phyloP scores from a whole-genome alignment of 2,888 invertebrate genomes.

The Augochlorella aurata region DNA sequence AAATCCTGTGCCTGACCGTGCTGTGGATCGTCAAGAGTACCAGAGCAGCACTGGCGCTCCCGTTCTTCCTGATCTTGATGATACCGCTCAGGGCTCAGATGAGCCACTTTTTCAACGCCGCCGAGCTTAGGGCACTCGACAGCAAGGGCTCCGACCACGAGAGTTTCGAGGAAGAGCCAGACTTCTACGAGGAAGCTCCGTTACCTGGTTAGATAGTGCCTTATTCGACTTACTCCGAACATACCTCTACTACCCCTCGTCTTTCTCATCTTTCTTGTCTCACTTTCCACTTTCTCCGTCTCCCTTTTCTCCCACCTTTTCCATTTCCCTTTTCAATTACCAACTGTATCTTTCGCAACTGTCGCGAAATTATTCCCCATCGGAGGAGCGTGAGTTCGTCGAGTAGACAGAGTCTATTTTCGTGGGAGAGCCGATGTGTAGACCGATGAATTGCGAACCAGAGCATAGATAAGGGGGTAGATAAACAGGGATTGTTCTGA shows the following conservation, averaged over 20 bases:
- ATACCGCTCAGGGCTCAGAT: conserved; percentile 92
- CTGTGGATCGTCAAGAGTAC: conserved; percentile 96
- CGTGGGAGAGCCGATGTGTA: conserved; percentile 48
- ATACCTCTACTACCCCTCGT: conserved; percentile 26
- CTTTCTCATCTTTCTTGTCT: not conserved
- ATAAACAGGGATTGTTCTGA: conserved; percentile 1
- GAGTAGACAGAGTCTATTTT: conserved; percentile 50
- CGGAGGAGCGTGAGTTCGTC: conserved; percentile 18
- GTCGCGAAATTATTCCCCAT: conserved; percentile 17
- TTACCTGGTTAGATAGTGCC: conserved; percentile 87
- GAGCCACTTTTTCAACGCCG: conserved; percentile 88
- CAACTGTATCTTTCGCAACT: conserved; percentile 25
- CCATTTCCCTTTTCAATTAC: not conserved
- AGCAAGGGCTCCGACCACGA: conserved; percentile 89
- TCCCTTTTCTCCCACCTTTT: not conserved
- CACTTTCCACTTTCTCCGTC: not conserved
- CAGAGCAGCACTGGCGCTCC: conserved; percentile 93
- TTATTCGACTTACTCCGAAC: conserved; percentile 66
- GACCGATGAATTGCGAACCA: conserved; percentile 30
- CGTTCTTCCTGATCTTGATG: conserved; percentile 96
- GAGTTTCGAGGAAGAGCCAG: conserved; percentile 92
- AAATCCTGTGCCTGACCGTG: conserved; percentile 89
- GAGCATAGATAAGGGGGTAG: conserved; percentile 31
- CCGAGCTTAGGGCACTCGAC: conserved; percentile 93
- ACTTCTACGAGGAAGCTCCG: conserved; percentile 96